Base-by-base conservation (phyloP, 1,140 invertebrate genomes). In the Meloidogyne floridensis region DNA sequence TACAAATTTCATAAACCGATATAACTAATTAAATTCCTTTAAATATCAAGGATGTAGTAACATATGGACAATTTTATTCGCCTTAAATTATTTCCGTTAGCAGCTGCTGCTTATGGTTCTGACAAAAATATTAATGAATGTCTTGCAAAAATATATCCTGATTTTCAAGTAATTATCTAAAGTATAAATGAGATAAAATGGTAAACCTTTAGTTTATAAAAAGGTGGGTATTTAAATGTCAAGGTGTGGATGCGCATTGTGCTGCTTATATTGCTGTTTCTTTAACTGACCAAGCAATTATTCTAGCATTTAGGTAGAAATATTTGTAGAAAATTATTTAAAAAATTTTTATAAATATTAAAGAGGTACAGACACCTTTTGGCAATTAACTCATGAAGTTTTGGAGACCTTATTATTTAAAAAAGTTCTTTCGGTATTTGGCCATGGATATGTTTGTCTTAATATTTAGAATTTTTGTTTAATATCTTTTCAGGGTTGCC, bases 241-340 rank as follows among this genome's bases (percentile, higher is more conserved):
- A 86, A 42, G n/a, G 72, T 4, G 15, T 13, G 9, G 74, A 80
- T 73, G 80, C 81, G 13, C 74, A 83, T 43, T 87, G 86, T 80
- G 77, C 85, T 51, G 86, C 78, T 76, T 87, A 80, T 77, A 84
- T 81, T 43, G 85, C 80, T 43, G 77, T 84, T 42, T 80, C 81
- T 9, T 77, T 75, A 13, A 43, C 53, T n/a, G 73, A 86, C n/a
- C 84, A 80, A 32, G 83, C 83, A 10, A 86, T 86, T 74, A 75
- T 86, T 8, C 43, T 86, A 54, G 69, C 83, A 56, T 85, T 85
- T 75, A 81, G 80, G 75, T 80, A 54, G 11, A 59, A 42, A 47
- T 53, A 13, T 13, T 56, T 56, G 11, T n/a, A 13, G 13, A 32
- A 54, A 77, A 77, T 42, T 43, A 6, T 47, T 7, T 18, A 43